phyloP scores from a whole-genome alignment of 2,113 vertebrate genomes.

The Heteronetta atricapilla region DNA sequence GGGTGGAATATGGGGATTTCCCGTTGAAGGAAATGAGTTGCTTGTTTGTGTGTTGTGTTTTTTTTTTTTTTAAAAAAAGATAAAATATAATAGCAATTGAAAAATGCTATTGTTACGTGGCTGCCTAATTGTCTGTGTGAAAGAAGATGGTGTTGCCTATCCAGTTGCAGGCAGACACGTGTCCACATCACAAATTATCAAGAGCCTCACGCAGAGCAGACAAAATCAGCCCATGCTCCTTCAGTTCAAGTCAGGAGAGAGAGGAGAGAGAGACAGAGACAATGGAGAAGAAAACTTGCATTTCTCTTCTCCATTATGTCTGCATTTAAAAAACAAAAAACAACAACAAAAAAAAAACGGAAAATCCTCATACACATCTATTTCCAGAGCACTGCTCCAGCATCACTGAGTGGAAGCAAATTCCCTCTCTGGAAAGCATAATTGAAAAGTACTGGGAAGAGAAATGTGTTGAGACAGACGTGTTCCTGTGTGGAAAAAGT shows the following conservation, averaged over 20 bases:
- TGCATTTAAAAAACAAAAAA: not conserved
- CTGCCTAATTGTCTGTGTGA: not conserved
- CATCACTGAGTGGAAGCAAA: not conserved
- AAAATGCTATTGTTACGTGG: not conserved
- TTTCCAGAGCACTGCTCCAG: conserved; percentile 12
- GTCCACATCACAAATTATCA: conserved; percentile 25
- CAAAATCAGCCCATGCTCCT: not conserved
- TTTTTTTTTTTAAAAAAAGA: too few relatives aligned
- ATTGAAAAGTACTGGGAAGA: conserved; percentile 14
- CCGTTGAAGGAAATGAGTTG: not conserved
- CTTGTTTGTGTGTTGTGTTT: too few relatives aligned
- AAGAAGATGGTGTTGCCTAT: conserved; percentile 12
- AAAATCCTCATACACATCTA: not conserved
- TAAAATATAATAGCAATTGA: not conserved
- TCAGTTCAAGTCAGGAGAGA: not conserved
- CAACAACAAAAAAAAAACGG: too few relatives aligned
- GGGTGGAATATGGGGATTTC: not conserved
- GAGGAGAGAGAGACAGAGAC: not conserved
- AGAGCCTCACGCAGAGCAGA: not conserved
- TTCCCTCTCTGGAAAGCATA: not conserved
- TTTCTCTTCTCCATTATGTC: not conserved
- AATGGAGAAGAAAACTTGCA: not conserved
- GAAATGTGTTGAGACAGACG: conserved; percentile 26
- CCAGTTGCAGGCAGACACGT: conserved; percentile 1
- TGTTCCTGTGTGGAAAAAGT: not conserved